Base-by-base conservation (phyloP, 2,888 invertebrate genomes). In the Volucella zonaria region DNA sequence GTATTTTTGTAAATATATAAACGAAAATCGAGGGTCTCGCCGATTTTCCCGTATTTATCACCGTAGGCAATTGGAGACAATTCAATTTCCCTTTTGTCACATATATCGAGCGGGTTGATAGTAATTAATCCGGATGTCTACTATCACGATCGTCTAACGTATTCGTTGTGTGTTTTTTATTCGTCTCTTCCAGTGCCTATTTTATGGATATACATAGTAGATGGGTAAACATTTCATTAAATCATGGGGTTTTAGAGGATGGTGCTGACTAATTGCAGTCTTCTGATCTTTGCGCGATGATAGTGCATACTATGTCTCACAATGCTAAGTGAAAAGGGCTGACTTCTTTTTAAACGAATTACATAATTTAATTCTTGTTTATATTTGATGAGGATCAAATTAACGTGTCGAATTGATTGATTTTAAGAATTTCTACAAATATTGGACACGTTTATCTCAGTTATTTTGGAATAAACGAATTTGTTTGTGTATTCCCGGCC, bases 211-310 rank as follows among this genome's bases (percentile, higher is more conserved):
- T 3, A 2, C 0, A 23, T 43, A 67, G 54, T 45, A 49, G 58
- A 59, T 70, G 58, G 58, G 70, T 70, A 59, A 59, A 70, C 58
- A 58, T 49, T 59, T 70, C 40, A 68, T 56, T 68, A 54, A 42
- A 31, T 67, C n/a, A 54, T 43, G n/a, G 67, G 66, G 23, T 67
- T 12, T 52, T 51, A 9, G 64, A 1, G 64, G 31, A 56, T 31
- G 12, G 6, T 38, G 23, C 31, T n/a, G 31, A 31, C 31, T 31
- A 6, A 6, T 6, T 31, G 6, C 31, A 31, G 31, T 31, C 31
- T 31, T 31, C 6, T 31, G 31, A 31, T 31, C 4, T 31, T 31
- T 31, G 31, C 31, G 31, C 31, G 31, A 31, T 31, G 31, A 31
- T 31, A 31, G 6, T 31, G 6, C 31, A 31, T 31, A 31, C 31